Base-by-base conservation (phyloP, 2,797 vertebrate genomes). In the Perodicticus potto region DNA sequence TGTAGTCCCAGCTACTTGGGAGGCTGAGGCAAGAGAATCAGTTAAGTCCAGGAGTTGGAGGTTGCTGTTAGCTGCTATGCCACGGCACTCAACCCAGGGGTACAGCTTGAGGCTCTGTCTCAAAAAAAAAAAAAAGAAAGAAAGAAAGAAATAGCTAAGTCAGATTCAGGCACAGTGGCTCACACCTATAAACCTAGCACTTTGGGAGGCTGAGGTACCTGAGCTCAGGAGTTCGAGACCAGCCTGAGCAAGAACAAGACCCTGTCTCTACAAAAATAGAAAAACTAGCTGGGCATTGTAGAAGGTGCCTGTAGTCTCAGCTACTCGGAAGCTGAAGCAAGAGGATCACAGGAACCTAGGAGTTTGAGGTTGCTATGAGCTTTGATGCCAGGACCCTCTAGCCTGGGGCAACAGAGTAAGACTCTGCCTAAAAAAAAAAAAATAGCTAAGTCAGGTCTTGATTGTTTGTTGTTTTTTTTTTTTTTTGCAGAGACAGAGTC, bases 391-490 rank as follows among this genome's bases (percentile, higher is more conserved):
- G 14, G 16, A 32, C 14, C 17, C 65, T 67, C 43, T 16, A 49
- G 27, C 43, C 73, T 49, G 73, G 73, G 73, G 27, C 43, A 49
- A 74, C 43, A 32, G 4, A 45, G 43, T 25, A 9, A 74, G 73
- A 74, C 27, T 27, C 27, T 9, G 43, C 25, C 73, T 45, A 29
- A 74, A 49, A 45, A 74, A 45, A 29, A 74, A 32, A 22, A 91
- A 74, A 55, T 27, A 70, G 61, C 61, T 81, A 74, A 93, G 59
- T 88, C 92, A 69, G 17, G n/a, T 76, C 76, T 85, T 63, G n/a
- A n/a, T n/a, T n/a, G n/a, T n/a, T n/a, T n/a, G n/a, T n/a, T n/a
- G n/a, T n/a, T n/a, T n/a, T n/a, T n/a, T n/a, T n/a, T n/a, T n/a
- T n/a, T n/a, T n/a, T n/a, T n/a, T n/a, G n/a, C n/a, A n/a, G n/a